These are phyloP conservation scores for Lutraria lutraria DNA, from an alignment of 2,888 invertebrate genomes.

Conservation along the genomic window DNA sequence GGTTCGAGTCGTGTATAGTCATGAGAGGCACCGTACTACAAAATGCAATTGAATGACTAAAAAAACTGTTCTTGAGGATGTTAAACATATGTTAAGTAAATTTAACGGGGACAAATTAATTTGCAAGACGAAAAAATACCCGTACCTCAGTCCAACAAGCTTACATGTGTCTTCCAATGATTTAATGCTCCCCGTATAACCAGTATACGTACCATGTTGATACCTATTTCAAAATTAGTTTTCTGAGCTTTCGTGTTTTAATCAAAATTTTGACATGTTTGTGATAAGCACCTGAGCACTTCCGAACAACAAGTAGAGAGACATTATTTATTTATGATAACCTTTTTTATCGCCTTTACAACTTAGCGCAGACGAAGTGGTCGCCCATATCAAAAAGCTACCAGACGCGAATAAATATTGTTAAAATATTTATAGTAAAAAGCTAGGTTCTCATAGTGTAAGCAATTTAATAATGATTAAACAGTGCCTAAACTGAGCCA, in stretches of 20 bases:
- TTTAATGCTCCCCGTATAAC: background rate
- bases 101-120: too few species aligned
- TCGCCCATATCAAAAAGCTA: background rate
- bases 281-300: background rate
- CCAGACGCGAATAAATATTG: background rate
- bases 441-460: background rate
- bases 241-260: background rate
- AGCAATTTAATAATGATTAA: conserved; percentile 19
- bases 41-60: too few species aligned
- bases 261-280: conserved; percentile 12
- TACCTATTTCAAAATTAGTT: conserved; percentile 6
- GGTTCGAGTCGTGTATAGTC: too few species aligned
- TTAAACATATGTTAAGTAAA: too few species aligned
- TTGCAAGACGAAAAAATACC: too few species aligned
- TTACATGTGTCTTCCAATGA: background rate
- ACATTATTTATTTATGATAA: background rate
- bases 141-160: background rate
- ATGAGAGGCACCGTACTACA: too few species aligned
- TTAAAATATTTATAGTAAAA: conserved; percentile 13
- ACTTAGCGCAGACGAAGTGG: background rate
- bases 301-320: background rate
- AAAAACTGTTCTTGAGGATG: too few species aligned
- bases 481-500: background rate
- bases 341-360: background rate
- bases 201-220: background rate